Evolutionary conservation across 2,888 invertebrate species (phyloP).

Genomic region (Tenthredo distinguenda): DNA sequence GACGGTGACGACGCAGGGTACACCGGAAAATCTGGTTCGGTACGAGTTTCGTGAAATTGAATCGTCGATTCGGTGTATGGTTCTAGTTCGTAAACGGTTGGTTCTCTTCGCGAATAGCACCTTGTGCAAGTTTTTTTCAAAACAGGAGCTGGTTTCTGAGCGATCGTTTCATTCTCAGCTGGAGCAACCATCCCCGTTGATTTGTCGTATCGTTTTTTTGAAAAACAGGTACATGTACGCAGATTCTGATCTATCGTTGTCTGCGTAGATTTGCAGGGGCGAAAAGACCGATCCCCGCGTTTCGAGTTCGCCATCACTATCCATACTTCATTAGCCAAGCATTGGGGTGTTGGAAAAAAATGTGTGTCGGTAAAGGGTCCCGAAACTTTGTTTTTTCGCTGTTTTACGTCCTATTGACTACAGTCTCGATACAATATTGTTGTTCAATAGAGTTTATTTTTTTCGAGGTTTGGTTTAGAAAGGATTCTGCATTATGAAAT

Average conservation of each 20-base stretch:
- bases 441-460: too few relatives aligned
- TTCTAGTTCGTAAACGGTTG: background rate
- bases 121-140: slow-evolving; percentile 12
- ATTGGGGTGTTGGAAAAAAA: background rate
- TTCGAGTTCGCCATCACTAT: background rate
- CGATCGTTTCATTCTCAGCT: background rate
- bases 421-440: too few relatives aligned
- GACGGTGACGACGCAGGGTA: background rate
- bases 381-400: slow-evolving; percentile 1
- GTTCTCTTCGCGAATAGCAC: background rate
- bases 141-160: background rate
- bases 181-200: background rate
- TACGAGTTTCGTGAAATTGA: background rate
- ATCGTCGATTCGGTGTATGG: background rate
- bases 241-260: background rate
- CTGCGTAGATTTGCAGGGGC: background rate
- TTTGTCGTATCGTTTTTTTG: slow-evolving; percentile 12
- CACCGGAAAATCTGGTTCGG: background rate
- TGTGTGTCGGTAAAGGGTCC: background rate
- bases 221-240: background rate
- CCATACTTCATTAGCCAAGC: background rate
- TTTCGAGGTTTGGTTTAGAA: background rate
- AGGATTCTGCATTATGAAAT: background rate
- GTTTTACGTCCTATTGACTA: background rate
- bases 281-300: background rate